Evolutionary conservation across 2,888 invertebrate genomes (phyloP).

Genomic region (Gari tellinella): DNA sequence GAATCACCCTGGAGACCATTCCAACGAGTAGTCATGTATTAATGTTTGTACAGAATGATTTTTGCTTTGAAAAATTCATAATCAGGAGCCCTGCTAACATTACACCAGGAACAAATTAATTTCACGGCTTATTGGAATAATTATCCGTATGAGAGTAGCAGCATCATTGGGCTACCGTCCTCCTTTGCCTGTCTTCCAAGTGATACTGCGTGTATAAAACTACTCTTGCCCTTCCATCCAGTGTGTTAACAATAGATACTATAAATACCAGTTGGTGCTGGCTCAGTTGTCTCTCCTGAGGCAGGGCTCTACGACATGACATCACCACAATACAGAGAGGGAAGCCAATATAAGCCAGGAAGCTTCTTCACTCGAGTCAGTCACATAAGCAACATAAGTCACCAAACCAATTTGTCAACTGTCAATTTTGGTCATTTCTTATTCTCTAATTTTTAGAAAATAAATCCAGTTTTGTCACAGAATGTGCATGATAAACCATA

Average conservation of each 20-base stretch:
- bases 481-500: neutral
- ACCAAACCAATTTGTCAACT: neutral
- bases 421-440: conserved; percentile 4
- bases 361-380: conserved; percentile 26
- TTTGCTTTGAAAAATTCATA: too few relatives aligned
- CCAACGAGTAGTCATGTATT: too few relatives aligned
- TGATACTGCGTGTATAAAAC: conserved; percentile 5
- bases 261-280: conserved; percentile 48
- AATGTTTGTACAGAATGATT: too few relatives aligned
- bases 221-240: conserved; percentile 60
- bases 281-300: conserved; percentile 46
- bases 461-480: conserved; percentile 41
- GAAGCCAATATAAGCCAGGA: conserved; percentile 30
- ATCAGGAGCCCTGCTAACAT: too few relatives aligned
- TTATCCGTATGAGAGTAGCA: neutral
- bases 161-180: too few relatives aligned
- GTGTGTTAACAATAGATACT: conserved; percentile 30
- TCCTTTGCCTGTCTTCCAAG: neutral
- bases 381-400: neutral
- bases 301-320: conserved; percentile 73
- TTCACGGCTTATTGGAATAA: too few relatives aligned
- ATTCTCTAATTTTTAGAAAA: conserved; percentile 5
- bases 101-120: too few relatives aligned
- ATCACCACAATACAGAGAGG: conserved; percentile 66
- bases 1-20: too few relatives aligned